Conservation (phyloP, 2,797 vertebrate species). For the Hirundo rustica region DNA sequence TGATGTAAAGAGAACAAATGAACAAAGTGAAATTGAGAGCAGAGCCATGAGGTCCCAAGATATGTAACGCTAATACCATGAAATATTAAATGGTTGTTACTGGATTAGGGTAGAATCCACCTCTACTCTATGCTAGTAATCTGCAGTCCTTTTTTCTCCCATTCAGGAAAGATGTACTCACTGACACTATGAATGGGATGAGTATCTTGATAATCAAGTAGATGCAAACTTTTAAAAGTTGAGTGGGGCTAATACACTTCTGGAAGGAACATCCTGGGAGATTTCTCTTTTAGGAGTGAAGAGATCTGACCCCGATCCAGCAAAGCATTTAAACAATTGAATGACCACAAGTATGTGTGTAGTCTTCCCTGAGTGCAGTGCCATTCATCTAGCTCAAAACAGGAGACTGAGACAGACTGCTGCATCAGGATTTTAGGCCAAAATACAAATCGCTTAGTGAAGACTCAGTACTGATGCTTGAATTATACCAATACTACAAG, state of each 20-base stretch:
- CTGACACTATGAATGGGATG: neutral
- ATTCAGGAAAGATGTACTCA: neutral
- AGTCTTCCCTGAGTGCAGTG: neutral
- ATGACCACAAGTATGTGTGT: neutral
- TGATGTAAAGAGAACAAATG: neutral
- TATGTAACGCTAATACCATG: rapidly evolving
- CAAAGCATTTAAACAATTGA: neutral
- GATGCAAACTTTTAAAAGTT: neutral
- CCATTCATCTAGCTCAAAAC: neutral
- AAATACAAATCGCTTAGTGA: neutral
- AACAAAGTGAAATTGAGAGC: neutral
- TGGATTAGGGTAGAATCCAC: neutral
- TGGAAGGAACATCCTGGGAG: neutral
- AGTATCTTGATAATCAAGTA: neutral
- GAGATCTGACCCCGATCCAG: neutral
- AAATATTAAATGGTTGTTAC: neutral
- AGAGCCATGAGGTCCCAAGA: neutral
- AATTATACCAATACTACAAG: neutral
- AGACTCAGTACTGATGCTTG: neutral
- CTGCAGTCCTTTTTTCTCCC: neutral
- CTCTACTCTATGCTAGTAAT: neutral
- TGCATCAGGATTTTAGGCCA: neutral
- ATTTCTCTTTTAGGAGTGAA: neutral
- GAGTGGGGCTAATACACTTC: neutral
- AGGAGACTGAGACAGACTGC: neutral